Conservation (phyloP, 2,797 vertebrate species). For the Natrix natrix region DNA sequence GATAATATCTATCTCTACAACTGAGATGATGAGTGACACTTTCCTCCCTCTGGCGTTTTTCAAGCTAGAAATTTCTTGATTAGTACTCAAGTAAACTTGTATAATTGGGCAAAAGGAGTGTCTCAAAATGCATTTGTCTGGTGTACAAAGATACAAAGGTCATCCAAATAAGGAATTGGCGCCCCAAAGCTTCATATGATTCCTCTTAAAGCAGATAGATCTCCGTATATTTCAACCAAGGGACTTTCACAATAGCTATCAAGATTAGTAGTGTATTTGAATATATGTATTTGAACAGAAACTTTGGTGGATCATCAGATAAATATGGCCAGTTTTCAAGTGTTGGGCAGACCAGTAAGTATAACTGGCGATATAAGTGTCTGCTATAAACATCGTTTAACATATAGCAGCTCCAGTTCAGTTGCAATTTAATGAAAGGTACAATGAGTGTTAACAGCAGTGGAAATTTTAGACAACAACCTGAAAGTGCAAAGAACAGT, state of each 20-base stretch:
- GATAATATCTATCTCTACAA: background rate
- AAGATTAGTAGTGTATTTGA: background rate
- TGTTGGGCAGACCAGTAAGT: background rate
- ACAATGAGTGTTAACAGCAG: background rate
- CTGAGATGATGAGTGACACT: background rate
- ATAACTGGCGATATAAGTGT: background rate
- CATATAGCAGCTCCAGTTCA: background rate
- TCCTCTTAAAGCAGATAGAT: background rate
- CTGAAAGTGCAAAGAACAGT: background rate
- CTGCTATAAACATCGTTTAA: background rate
- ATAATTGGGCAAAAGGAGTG: too few relatives aligned
- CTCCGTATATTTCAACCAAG: background rate
- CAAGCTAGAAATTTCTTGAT: background rate
- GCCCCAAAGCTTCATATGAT: background rate
- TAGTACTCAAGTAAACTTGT: background rate
- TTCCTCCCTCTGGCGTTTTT: background rate
- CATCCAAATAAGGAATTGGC: background rate
- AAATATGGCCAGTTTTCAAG: background rate
- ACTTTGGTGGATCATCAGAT: background rate
- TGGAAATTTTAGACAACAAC: background rate
- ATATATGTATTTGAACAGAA: background rate
- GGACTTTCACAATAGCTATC: background rate
- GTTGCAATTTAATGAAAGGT: background rate
- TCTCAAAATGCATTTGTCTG: background rate
- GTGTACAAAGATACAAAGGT: background rate